Evolutionary conservation across 2,113 vertebrate genomes (phyloP), one percentile per base, ranked within the genome.

Genomic region (Pedionomus torquatus): DNA sequence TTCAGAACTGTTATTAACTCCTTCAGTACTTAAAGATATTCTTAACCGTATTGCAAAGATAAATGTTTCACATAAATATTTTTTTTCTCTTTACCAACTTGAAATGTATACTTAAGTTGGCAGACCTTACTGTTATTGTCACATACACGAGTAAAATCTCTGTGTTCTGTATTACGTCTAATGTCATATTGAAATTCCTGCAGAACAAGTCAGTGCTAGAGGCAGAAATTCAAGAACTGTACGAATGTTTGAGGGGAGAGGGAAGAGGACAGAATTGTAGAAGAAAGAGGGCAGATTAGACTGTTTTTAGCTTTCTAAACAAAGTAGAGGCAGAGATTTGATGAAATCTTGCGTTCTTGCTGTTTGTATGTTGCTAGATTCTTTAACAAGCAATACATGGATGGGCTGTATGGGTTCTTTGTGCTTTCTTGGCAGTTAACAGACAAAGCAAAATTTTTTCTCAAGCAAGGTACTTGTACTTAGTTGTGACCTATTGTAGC

Each of bases 401-500:
- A 96, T 96, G 83, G 89, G 85, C 93, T 94, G 78, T 96, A 60
- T 94, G 93, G 96, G 96, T 82, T 97, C 94, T 98, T 98, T 97
- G 96, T 98, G 95, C 94, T 97, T 96, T 98, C 91, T 95, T 98
- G 97, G 89, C 96, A 96, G 90, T 95, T 97, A 96, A 89, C 97
- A 98, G 97, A 96, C 96, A 97, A 98, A 98, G 95, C 96, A 95
- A 87, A 97, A 87, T 92, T 97, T 97, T 98, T 97, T 95, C 92
- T 96, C 90, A 97, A 97, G 95, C 89, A 97, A 97, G 97, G 96
- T 97, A 95, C 96, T 97, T 97, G 84, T 98, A 98, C 96, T 98
- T 98, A 97, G 90, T 97, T 96, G 95, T 98, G 98, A 98, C 97
- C 97, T 98, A 11, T 97, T 97, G 69, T 60, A 97, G 93, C 96